Evolutionary conservation across 2,113 vertebrate genomes (phyloP).

Genomic region (Apistogramma diplotaenia): DNA sequence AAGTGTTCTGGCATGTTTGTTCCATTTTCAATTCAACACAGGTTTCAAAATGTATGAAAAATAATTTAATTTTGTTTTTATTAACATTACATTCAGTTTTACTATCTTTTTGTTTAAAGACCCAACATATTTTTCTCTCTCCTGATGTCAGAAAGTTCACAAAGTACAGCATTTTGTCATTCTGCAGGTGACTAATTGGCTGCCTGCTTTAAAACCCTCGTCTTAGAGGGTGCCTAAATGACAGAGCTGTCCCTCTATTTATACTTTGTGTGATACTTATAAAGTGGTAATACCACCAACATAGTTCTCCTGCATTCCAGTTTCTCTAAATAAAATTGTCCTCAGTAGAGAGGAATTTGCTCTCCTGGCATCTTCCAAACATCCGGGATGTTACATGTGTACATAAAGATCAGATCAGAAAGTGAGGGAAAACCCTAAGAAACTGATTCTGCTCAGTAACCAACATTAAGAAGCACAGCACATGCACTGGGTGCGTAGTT

Average conservation of each 20-base stretch:
- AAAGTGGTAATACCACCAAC: constrained; percentile 45
- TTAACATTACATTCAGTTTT: not conserved
- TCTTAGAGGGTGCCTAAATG: constrained; percentile 28
- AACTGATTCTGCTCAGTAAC: not conserved
- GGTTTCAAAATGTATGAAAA: too few relatives aligned
- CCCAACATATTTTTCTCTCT: not conserved
- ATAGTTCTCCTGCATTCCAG: constrained; percentile 54
- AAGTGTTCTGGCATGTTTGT: not conserved
- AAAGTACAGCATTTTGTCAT: not conserved
- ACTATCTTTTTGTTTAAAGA: not conserved
- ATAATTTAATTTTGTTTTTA: not conserved
- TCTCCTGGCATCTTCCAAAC: constrained; percentile 50
- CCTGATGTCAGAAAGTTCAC: not conserved
- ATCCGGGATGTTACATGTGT: constrained; percentile 22
- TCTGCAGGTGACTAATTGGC: constrained; percentile 21
- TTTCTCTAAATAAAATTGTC: constrained; percentile 60
- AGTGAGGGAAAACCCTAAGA: not conserved
- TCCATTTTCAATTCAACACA: not conserved
- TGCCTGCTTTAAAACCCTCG: constrained; percentile 28
- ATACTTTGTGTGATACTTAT: constrained; percentile 45
- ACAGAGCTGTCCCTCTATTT: constrained; percentile 46
- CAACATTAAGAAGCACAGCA: not conserved
- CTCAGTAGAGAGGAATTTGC: constrained; percentile 61
- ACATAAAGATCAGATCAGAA: not conserved
- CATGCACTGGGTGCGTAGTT: not conserved